Percentiles rank a stretch among this genome's conserved stretches.
Conservation (phyloP, 1,140 invertebrate genomes). For the Hycleus phaleratus region DNA sequence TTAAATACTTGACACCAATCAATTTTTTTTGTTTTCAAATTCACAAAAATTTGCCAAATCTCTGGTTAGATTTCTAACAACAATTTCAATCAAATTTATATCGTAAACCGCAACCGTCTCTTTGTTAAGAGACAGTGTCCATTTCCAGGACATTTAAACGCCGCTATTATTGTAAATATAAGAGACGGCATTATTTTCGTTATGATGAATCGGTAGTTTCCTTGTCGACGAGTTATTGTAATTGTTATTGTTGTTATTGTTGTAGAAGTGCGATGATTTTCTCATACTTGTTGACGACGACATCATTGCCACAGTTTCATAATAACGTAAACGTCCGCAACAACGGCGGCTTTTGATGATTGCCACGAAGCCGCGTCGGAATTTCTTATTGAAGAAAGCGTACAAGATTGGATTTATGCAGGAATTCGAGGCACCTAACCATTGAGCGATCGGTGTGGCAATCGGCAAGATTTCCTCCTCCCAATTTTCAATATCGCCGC, state of each 20-base stretch:
- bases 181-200: conserved; percentile 53
- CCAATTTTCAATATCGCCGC: conserved; percentile 57
- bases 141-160: conserved; percentile 42
- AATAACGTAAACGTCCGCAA: conserved; percentile 72
- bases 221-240: conserved; percentile 50
- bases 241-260: conserved; percentile 35
- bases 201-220: conserved; percentile 52
- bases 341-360: conserved; percentile 77
- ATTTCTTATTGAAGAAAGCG: conserved; percentile 96
- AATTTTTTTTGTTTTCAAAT: not conserved
- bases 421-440: conserved; percentile 92
- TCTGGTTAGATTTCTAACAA: not conserved
- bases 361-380: conserved; percentile 83
- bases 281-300: conserved; percentile 73
- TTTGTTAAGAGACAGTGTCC: conserved; percentile 6
- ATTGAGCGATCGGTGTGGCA: conserved; percentile 86
- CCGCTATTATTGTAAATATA: conserved; percentile 61
- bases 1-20: not conserved
- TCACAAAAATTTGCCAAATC: not conserved
- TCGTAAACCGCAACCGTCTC: not conserved
- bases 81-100: conserved; percentile 3
- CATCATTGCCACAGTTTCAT: conserved; percentile 75
- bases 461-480: conserved; percentile 74
- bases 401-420: conserved; percentile 98
- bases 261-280: conserved; percentile 73